phyloP scores from a whole-genome alignment of 2,797 vertebrate species.

The Rhinella marina region DNA sequence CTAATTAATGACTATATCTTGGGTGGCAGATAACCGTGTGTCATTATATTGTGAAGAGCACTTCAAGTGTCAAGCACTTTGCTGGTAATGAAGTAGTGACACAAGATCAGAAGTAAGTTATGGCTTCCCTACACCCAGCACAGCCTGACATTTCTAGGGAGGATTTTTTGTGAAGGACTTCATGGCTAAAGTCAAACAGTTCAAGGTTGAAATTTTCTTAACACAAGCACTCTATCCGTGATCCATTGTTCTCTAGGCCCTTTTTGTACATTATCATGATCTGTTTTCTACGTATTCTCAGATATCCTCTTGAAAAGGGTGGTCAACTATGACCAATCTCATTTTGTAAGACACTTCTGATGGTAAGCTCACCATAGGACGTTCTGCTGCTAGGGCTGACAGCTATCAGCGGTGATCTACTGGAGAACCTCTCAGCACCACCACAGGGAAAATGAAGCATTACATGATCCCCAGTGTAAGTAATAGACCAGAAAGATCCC shows the following conservation, averaged over 20 bases:
- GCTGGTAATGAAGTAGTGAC: conserved; percentile 7
- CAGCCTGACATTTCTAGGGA: background rate
- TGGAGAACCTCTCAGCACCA: too few species aligned
- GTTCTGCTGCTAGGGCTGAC: background rate
- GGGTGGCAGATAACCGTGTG: background rate
- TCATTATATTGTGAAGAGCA: background rate
- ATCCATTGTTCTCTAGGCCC: too few species aligned
- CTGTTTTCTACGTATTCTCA: background rate
- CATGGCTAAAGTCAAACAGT: background rate
- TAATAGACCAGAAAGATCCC: too few species aligned
- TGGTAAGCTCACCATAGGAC: background rate
- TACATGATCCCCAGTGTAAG: too few species aligned
- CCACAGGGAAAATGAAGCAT: too few species aligned
- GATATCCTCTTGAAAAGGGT: background rate
- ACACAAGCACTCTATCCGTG: background rate
- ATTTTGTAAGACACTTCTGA: background rate
- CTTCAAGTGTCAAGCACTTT: conserved; percentile 8
- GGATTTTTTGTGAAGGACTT: background rate
- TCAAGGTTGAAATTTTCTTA: background rate
- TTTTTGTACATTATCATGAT: background rate
- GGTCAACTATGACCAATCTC: too few species aligned
- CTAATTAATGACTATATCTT: background rate
- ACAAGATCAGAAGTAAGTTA: background rate
- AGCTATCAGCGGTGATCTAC: too few species aligned
- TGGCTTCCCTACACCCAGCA: background rate